Base-by-base conservation (phyloP, 2,797 vertebrate genomes). In the Mormyrops attenuatus region DNA sequence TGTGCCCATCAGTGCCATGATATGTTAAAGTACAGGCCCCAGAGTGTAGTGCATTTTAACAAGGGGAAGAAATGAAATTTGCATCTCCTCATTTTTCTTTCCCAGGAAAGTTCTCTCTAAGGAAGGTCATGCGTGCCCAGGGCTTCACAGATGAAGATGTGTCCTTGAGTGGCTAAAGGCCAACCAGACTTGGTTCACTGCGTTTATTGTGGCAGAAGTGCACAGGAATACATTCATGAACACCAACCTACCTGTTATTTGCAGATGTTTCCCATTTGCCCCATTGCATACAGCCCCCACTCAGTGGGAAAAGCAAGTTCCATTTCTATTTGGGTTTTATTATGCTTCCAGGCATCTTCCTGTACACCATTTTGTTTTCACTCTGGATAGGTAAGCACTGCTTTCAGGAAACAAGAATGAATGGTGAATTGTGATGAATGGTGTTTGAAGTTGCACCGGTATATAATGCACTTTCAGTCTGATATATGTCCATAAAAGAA, bases 221-320 rank as follows among this genome's bases (percentile, higher is more conserved):
- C 22, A 85, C 50, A 30, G 47, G 50, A 15, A 34, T 34, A 53
- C 41, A 44, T 44, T 47, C 41, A 47, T 44, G 77, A 41, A 47
- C 3, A 47, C 41, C 41, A 82, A 47, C 38, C 77, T 82, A 17
- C 20, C 17, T 82, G 41, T 47, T 82, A 47, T 82, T 82, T 44
- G 63, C 91, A 94, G 91, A 93, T 94, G 94, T 90, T 94, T 92
- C 88, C 77, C 92, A 92, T 94, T 94, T 93, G 92, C 89, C 52
- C 3, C 66, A 69, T 91, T 82, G 41, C 77, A 22, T 44, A 11
- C 85, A 34, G 22, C 26, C 49, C 50, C 5, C 85, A 30, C 26
- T 15, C 22, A 52, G 22, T 53, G 52, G 9, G 11, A 86, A 91
- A 80, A 80, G 73, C 41, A 80, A 80, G 90, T 91, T 91, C 89